A percentile compares a stretch with the other conserved stretches of the same genome.
Evolutionary conservation across 2,888 invertebrate genomes (phyloP).

Genomic region (Drosophila basisetae): DNA sequence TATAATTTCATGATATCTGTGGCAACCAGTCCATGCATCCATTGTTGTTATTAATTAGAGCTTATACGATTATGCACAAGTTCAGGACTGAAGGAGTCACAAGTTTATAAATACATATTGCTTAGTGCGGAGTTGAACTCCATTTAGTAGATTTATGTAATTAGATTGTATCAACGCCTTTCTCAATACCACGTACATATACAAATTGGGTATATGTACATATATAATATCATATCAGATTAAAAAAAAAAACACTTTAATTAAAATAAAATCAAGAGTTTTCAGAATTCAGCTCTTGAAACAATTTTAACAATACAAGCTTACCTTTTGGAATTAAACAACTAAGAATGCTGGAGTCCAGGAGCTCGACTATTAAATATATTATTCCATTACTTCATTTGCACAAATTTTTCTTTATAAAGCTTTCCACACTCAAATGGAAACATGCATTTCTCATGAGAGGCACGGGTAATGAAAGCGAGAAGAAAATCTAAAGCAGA

Average conservation of each 20-base stretch:
- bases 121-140: too few relatives aligned
- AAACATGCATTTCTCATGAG: neutral
- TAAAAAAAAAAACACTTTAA: neutral
- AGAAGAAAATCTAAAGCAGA: neutral
- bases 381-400: neutral
- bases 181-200: neutral
- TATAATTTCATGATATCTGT: conserved; percentile 23
- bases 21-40: neutral
- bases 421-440: neutral
- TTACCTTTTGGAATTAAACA: neutral
- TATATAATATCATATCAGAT: too few relatives aligned
- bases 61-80: neutral
- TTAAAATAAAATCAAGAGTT: neutral
- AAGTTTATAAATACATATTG: too few relatives aligned
- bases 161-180: too few relatives aligned
- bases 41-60: conserved; percentile 2
- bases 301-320: neutral
- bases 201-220: neutral
- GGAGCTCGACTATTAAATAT: neutral
- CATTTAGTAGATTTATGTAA: too few relatives aligned
- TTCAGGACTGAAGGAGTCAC: neutral
- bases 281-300: neutral
- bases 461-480: neutral
- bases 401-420: neutral
- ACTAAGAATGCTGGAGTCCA: neutral